phyloP scores from a whole-genome alignment of 2,797 vertebrate genomes.

The Hippopotamyrus pictus region DNA sequence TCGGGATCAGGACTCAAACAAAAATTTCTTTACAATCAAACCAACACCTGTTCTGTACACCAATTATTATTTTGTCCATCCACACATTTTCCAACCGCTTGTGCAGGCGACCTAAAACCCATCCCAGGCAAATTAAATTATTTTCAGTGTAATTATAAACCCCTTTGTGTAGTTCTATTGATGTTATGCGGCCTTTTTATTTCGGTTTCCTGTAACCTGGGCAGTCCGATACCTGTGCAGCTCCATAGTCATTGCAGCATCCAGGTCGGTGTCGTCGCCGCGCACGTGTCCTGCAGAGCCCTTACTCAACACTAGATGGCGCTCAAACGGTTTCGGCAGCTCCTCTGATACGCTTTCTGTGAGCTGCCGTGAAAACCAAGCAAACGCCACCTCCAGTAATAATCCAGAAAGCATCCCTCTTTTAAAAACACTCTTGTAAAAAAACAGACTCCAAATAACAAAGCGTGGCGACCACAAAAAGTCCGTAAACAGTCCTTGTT shows the following conservation, averaged over 20 bases:
- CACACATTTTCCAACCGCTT: background rate
- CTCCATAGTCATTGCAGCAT: slow-evolving; percentile 34
- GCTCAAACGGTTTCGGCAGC: slow-evolving; percentile 35
- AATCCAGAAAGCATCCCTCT: background rate
- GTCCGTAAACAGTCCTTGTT: background rate
- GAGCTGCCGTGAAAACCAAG: slow-evolving; percentile 35
- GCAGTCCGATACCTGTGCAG: slow-evolving; percentile 46
- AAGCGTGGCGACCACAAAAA: background rate
- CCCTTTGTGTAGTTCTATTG: background rate
- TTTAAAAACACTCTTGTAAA: background rate
- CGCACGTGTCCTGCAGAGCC: slow-evolving; percentile 26
- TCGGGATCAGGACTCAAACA: background rate
- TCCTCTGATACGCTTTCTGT: slow-evolving; percentile 32
- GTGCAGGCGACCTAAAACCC: background rate
- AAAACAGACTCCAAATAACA: background rate
- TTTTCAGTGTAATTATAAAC: background rate
- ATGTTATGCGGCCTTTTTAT: background rate
- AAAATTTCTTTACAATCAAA: background rate
- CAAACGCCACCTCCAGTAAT: background rate
- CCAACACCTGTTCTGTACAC: background rate
- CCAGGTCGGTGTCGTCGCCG: slow-evolving; percentile 27
- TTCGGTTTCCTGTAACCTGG: background rate
- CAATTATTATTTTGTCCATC: background rate
- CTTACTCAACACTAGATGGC: slow-evolving; percentile 33
- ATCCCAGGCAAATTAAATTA: background rate